Evolutionary conservation across 2,888 invertebrate genomes (phyloP).

Genomic region (Entomobrya proxima): DNA sequence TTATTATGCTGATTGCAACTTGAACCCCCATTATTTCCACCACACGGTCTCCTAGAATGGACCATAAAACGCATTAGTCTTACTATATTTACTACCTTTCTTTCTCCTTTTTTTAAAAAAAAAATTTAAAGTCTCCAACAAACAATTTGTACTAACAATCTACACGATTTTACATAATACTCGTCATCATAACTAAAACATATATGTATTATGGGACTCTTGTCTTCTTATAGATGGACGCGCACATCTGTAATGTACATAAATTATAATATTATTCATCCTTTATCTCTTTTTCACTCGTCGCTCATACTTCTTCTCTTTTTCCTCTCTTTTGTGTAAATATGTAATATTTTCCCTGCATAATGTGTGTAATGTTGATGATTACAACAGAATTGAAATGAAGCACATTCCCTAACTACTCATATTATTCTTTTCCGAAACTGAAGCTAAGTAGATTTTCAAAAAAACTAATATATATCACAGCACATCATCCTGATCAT

Average conservation of each 20-base stretch:
- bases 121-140: conserved; percentile 10
- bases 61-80: conserved; percentile 54
- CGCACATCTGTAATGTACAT: conserved; percentile 53
- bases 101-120: background rate
- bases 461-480: conserved; percentile 34
- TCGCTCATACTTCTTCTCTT: conserved; percentile 10
- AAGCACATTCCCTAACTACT: conserved; percentile 36
- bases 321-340: conserved; percentile 37
- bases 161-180: conserved; percentile 37
- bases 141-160: conserved; percentile 4
- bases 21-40: conserved; percentile 2
- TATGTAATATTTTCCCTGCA: conserved; percentile 8
- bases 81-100: conserved; percentile 40
- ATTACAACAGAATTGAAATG: conserved; percentile 34
- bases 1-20: conserved; percentile 26
- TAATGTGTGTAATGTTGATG: conserved; percentile 18
- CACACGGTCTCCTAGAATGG: conserved; percentile 9
- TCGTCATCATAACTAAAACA: background rate
- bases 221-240: background rate
- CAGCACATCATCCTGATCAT: conserved; percentile 17
- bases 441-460: conserved; percentile 12
- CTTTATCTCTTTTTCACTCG: conserved; percentile 47
- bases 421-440: conserved; percentile 16
- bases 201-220: too few species aligned
- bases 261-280: conserved; percentile 64